These are phyloP conservation scores for Thunnus maccoyii DNA, from an alignment of 2,113 vertebrate species.

Conservation along the genomic window DNA sequence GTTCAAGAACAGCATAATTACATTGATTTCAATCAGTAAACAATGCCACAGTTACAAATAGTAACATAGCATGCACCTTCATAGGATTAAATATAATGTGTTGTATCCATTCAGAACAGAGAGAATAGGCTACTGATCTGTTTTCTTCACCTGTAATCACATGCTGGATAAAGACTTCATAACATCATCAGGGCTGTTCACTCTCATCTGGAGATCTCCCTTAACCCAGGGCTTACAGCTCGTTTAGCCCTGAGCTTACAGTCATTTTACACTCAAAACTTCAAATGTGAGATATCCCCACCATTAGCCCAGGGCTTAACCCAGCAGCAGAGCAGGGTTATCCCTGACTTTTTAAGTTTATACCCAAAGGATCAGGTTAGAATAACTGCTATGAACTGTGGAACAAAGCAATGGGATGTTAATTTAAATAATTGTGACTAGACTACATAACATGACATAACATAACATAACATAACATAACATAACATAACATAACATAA, in stretches of 20 bases:
- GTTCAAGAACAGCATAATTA: no score
- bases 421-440: no score
- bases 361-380: slow-evolving; percentile 8
- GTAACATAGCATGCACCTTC: no score
- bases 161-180: slow-evolving; percentile 24
- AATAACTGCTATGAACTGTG: slow-evolving; percentile 18
- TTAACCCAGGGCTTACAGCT: slow-evolving; percentile 37
- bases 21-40: background rate
- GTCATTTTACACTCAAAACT: slow-evolving; percentile 36
- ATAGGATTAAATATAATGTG: background rate
- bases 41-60: background rate
- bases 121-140: background rate
- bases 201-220: background rate
- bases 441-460: background rate
- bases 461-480: no score
- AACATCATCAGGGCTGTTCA: slow-evolving; percentile 13
- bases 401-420: background rate
- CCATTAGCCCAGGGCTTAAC: slow-evolving; percentile 18
- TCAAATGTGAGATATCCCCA: slow-evolving; percentile 47
- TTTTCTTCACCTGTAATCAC: background rate
- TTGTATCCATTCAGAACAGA: background rate
- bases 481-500: background rate
- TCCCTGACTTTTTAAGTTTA: slow-evolving; percentile 4
- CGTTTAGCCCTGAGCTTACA: slow-evolving; percentile 44
- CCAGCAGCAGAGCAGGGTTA: background rate